phyloP scores from a whole-genome alignment of 2,888 invertebrate species.

The Drosophila melanosoma region DNA sequence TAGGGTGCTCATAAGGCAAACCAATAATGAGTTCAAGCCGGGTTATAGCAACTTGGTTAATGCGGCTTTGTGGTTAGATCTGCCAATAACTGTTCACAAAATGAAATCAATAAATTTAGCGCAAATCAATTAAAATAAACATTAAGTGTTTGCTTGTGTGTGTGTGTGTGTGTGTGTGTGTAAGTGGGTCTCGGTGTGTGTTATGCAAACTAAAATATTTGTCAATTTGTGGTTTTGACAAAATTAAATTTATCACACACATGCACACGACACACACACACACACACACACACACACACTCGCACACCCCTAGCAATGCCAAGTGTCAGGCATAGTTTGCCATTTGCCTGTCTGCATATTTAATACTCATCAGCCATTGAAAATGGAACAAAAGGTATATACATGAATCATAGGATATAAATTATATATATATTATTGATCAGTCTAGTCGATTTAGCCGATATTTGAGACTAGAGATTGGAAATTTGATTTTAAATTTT shows the following conservation, averaged over 20 bases:
- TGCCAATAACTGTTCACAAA: slow-evolving; percentile 76
- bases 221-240: slow-evolving; percentile 75
- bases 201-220: slow-evolving; percentile 78
- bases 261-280: slow-evolving; percentile 14
- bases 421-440: background rate
- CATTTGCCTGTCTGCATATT: slow-evolving; percentile 33
- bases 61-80: slow-evolving; percentile 42
- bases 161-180: slow-evolving; percentile 31
- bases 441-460: background rate
- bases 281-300: slow-evolving; percentile 15
- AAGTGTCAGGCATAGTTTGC: slow-evolving; percentile 39
- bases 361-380: background rate
- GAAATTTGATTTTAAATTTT: background rate
- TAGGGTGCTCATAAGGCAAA: slow-evolving; percentile 42
- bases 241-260: slow-evolving; percentile 74
- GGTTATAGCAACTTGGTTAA: slow-evolving; percentile 38
- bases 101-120: slow-evolving; percentile 81
- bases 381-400: background rate
- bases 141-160: slow-evolving; percentile 20
- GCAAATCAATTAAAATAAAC: slow-evolving; percentile 76
- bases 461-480: background rate
- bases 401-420: too few species aligned
- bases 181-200: slow-evolving; percentile 39
- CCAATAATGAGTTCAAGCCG: slow-evolving; percentile 47
- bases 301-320: background rate